Base-by-base conservation (phyloP, 2,797 vertebrate genomes). In the Protosalanx chinensis region DNA sequence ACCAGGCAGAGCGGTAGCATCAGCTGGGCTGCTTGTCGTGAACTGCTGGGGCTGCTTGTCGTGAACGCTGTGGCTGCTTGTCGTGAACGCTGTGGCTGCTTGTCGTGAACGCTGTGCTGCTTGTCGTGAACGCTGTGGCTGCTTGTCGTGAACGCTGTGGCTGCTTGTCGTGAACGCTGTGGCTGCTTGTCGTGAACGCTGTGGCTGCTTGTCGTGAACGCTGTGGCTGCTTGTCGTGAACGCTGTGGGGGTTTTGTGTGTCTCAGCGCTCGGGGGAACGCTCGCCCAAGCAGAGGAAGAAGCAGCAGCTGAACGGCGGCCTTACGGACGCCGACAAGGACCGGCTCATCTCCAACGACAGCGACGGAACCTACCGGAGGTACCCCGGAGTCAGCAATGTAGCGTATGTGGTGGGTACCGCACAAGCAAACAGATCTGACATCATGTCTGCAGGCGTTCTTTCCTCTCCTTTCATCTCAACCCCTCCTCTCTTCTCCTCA, bases 351-450 rank as follows among this genome's bases (percentile, higher is more conserved):
- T 84, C 82, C 46, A 96, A 96, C 0, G 97, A 99, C 87, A 94
- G 91, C 0, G 97, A 98, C 0, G 95, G 94, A 18, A 95, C 93
- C 0, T 98, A 97, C 86, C 96, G 94, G 76, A 95, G 94, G 85
- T 96, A 95, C 61, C 97, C 97, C 0, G 97, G 97, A 29, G 95
- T 99, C 86, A 96, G 95, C 88, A 99, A 99, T 74, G 95, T 97
- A 1, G 97, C 97, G 33, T 99, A 96, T 58, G 94, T 98, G 72
- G 97, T 98, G 82, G 90, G 94, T 82, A 69, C 6, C 1, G 0
- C 23, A 64, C 30, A 30, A n/a, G 37, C 32, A 35, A 30, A 15
- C 32, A 6, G 61, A 60, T 60, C 58, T 41, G 62, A 29, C 27
- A 27, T 61, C 15, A 65, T 33, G n/a, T 41, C 46, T 49, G 18